Evolutionary conservation across 2,888 invertebrate species (phyloP).

Genomic region (Zygaena filipendulae): DNA sequence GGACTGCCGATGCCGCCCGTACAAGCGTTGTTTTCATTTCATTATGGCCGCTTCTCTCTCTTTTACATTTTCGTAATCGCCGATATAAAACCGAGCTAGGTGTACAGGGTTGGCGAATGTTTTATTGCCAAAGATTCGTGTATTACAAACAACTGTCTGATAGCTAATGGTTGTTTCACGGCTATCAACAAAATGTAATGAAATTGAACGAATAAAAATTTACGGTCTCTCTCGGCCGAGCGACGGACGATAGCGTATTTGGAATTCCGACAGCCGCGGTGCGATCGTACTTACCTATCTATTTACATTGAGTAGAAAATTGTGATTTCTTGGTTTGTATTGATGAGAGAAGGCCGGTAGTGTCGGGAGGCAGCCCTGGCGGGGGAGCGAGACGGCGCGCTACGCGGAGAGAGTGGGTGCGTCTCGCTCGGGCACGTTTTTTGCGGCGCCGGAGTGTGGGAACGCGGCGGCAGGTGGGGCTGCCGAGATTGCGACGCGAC

Average conservation of each 20-base stretch:
- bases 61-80: slow-evolving; percentile 63
- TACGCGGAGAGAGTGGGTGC: slow-evolving; percentile 25
- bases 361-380: slow-evolving; percentile 38
- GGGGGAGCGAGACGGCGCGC: slow-evolving; percentile 41
- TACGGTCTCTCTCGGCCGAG: no score
- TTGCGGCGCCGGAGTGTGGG: slow-evolving; percentile 69
- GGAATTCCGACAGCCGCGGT: no score
- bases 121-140: slow-evolving; percentile 26
- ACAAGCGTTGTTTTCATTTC: slow-evolving; percentile 57
- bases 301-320: no score
- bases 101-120: slow-evolving; percentile 3
- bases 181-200: no score
- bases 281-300: no score
- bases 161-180: no score
- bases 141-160: no score
- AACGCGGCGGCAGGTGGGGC: slow-evolving; percentile 66
- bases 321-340: slow-evolving; percentile 38
- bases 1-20: slow-evolving; percentile 34
- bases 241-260: no score
- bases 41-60: slow-evolving; percentile 57
- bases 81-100: slow-evolving; percentile 49
- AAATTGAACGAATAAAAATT: no score
- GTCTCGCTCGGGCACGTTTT: slow-evolving; percentile 57
- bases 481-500: slow-evolving; percentile 67
- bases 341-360: slow-evolving; percentile 1